Conservation (phyloP, 2,888 invertebrate genomes). For the Zaprionus obscuricornis region DNA sequence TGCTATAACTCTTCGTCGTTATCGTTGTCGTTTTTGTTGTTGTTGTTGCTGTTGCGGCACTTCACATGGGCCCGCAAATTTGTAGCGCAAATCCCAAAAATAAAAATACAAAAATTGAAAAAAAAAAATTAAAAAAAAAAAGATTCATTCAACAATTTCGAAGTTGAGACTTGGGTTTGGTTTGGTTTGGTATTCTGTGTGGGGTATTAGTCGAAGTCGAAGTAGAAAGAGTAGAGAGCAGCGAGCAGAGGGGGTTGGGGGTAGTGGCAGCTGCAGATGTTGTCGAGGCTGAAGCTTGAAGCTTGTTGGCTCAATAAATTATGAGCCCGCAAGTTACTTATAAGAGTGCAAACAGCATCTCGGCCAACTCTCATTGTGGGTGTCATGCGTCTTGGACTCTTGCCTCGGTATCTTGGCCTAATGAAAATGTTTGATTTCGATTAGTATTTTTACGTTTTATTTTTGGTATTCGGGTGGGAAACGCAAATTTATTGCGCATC, state of each 20-base stretch:
- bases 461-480: slow-evolving; percentile 56
- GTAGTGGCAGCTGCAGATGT: slow-evolving; percentile 9
- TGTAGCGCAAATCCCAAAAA: slow-evolving; percentile 56
- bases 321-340: slow-evolving; percentile 72
- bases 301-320: slow-evolving; percentile 71
- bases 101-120: slow-evolving; percentile 13
- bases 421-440: slow-evolving; percentile 63
- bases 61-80: slow-evolving; percentile 68
- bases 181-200: slow-evolving; percentile 12
- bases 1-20: background rate
- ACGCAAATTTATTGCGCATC: slow-evolving; percentile 73
- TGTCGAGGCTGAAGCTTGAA: slow-evolving; percentile 20
- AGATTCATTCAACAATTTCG: slow-evolving; percentile 64
- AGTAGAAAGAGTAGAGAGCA: no score
- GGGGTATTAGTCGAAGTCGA: no score
- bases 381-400: slow-evolving; percentile 60
- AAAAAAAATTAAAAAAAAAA: no score
- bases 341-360: slow-evolving; percentile 59
- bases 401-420: slow-evolving; percentile 40
- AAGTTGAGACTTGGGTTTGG: slow-evolving; percentile 26
- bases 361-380: slow-evolving; percentile 51
- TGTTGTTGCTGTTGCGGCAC: slow-evolving; percentile 46
- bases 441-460: slow-evolving; percentile 19
- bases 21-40: slow-evolving; percentile 1
- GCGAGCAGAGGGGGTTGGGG: slow-evolving; percentile 15